Base-by-base conservation (phyloP, 2,113 vertebrate species). In the Rhizomys pruinosus region DNA sequence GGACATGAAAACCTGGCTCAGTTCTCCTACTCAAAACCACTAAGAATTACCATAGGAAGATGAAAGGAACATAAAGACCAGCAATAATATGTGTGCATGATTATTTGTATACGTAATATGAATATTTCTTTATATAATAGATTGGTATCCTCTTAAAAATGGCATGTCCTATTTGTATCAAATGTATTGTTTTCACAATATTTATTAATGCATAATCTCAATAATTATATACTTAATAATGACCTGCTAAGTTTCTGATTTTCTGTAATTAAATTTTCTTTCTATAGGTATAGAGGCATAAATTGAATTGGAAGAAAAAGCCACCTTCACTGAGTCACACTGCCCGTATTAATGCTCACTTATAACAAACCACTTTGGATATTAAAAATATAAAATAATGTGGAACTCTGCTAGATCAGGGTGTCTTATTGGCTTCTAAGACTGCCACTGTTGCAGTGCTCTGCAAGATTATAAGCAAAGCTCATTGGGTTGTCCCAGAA, bases 331-430 rank as follows among this genome's bases (percentile, higher is more conserved):
- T 86, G 19, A 34, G 13, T 29, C 92, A 89, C 6, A 12, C 20
- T 13, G 8, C 55, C n/a, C 19, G 57, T 74, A 68, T 71, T 72
- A 90, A 84, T 74, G 55, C 32, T 57, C 82, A 80, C 0, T 80
- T 82, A 84, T 25, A 63, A 84, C 32, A 81, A 90, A 87, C 6
- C 68, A 73, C n/a, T 84, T 32, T 77, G 22, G n/a, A 37, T 59
- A 39, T 73, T 72, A 94, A 95, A 93, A 90, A 79, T 55, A 84
- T 25, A 77, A 95, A 90, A 78, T 42, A 63, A 19, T 17, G 15
- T 63, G 11, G 73, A 22, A 66, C 42, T 89, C 79, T 71, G 44
- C 44, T 73, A 87, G 87, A 25, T 72, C 47, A 34, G 19, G 10
- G 81, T 34, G 25, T 90, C 76, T 55, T 22, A n/a, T 44, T n/a